Conservation (phyloP, 2,888 invertebrate species). For the Hylaea fasciaria region DNA sequence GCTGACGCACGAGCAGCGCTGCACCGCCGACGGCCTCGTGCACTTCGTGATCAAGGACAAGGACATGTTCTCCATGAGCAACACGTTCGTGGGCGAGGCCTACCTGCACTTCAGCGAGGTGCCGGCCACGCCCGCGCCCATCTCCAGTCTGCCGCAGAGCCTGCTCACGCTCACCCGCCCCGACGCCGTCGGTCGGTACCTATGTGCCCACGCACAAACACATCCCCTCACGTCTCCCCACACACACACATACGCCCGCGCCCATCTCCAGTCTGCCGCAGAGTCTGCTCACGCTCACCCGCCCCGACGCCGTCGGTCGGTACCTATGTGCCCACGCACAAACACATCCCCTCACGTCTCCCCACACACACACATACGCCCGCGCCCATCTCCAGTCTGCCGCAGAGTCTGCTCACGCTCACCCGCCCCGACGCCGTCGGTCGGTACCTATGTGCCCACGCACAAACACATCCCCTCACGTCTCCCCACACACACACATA, state of each 20-base stretch:
- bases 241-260: too few relatives aligned
- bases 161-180: conserved; percentile 90
- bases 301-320: conserved; percentile 88
- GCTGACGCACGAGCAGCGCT: conserved; percentile 89
- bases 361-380: conserved; percentile 87
- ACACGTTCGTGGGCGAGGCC: conserved; percentile 98
- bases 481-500: too few relatives aligned
- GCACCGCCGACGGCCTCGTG: conserved; percentile 88
- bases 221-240: not conserved
- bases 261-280: conserved; percentile 88
- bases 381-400: conserved; percentile 85
- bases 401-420: conserved; percentile 90
- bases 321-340: conserved; percentile 9
- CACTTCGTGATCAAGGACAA: conserved; percentile 98
- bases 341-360: not conserved
- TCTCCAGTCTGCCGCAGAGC: conserved; percentile 88
- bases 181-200: conserved; percentile 85
- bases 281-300: conserved; percentile 88
- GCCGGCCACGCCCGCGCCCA: conserved; percentile 85
- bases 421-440: conserved; percentile 88
- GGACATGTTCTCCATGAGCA: conserved; percentile 95
- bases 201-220: too few relatives aligned
- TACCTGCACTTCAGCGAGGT: conserved; percentile 93
- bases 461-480: too few relatives aligned
- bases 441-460: conserved; percentile 59